Evolutionary conservation across 2,113 vertebrate genomes (phyloP).

Genomic region (Pangasianodon gigas): DNA sequence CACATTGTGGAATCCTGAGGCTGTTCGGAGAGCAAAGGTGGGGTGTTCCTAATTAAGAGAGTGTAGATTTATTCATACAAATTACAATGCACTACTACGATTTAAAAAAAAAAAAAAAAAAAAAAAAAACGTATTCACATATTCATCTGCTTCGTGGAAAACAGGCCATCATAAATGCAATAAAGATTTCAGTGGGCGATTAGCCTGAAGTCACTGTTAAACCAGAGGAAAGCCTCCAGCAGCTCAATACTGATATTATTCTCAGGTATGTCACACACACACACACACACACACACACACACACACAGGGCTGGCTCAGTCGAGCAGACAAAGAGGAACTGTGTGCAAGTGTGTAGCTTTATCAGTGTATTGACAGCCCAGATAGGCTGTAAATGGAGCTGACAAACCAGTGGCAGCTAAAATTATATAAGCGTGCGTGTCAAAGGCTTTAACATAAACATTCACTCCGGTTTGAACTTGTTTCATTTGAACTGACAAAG

Average conservation of each 20-base stretch:
- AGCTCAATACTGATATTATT: constrained; percentile 13
- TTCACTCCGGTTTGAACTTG: neutral
- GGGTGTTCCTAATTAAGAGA: neutral
- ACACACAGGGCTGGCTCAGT: neutral
- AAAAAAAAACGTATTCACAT: neutral
- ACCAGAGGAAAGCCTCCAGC: neutral
- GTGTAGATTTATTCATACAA: neutral
- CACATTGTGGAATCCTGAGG: neutral
- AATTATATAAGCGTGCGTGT: neutral
- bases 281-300: neutral
- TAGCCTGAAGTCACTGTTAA: neutral
- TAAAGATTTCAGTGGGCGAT: neutral
- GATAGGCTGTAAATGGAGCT: neutral
- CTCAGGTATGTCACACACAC: neutral
- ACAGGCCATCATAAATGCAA: neutral
- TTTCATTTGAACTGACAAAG: neutral
- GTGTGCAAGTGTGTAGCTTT: neutral
- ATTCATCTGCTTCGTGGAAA: neutral
- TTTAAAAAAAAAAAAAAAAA: neutral
- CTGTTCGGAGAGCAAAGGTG: neutral
- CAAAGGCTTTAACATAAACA: neutral
- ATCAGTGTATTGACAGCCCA: constrained; percentile 21
- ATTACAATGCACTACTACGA: neutral
- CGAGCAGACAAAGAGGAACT: neutral
- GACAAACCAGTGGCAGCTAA: constrained; percentile 9